These are phyloP conservation scores for Lobophora halterata DNA, from an alignment of 2,888 invertebrate species.

Conservation along the genomic window DNA sequence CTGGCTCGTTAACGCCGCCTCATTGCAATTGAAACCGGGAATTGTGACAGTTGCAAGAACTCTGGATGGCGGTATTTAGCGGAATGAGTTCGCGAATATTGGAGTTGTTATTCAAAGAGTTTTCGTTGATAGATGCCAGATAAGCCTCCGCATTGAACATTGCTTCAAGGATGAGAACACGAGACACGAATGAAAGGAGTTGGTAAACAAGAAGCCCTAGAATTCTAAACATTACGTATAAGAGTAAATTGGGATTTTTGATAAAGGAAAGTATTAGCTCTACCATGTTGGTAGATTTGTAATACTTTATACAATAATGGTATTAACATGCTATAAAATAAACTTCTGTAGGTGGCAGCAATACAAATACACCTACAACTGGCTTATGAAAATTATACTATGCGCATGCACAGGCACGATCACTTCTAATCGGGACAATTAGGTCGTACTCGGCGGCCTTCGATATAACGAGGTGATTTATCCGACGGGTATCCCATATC, in stretches of 20 bases:
- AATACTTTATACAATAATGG: conserved; percentile 1
- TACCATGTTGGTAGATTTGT: neutral
- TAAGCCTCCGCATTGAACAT: conserved; percentile 8
- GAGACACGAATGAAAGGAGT: neutral
- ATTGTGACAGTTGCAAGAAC: conserved; percentile 40
- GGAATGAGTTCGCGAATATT: conserved; percentile 33
- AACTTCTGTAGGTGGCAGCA: conserved; percentile 5
- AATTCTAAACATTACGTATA: too few relatives aligned
- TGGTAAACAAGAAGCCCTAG: too few relatives aligned
- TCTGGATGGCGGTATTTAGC: conserved; percentile 30
- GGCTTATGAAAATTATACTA: conserved; percentile 23
- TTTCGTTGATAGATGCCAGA: conserved; percentile 8
- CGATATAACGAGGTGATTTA: conserved; percentile 43
- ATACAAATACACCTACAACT: conserved; percentile 17
- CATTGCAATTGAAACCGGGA: conserved; percentile 38
- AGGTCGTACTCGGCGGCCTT: conserved; percentile 40
- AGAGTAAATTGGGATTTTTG: too few relatives aligned
- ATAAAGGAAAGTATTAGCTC: too few relatives aligned
- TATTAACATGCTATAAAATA: conserved; percentile 6
- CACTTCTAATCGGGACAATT: conserved; percentile 40
- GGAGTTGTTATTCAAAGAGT: conserved; percentile 23
- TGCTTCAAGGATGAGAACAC: conserved; percentile 7
- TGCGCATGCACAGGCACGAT: conserved; percentile 20
- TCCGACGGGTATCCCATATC: conserved; percentile 49
- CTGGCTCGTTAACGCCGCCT: conserved; percentile 40